Percentiles rank a stretch among this genome's conserved stretches.
Conservation (phyloP, 2,797 vertebrate genomes). For the Merluccius polli region DNA sequence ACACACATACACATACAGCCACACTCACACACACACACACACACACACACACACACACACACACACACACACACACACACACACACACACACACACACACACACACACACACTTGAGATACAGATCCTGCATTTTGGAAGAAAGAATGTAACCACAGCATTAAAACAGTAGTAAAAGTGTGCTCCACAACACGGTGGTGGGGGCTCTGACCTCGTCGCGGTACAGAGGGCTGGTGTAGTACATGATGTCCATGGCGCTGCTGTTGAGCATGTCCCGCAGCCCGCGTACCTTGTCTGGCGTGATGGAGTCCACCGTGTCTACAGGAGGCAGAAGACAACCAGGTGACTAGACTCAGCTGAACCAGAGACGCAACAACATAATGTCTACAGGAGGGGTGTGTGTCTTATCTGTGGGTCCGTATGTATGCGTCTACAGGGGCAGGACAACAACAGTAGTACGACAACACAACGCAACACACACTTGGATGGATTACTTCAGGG, state of each 20-base stretch:
- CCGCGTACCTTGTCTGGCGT: constrained; percentile 94
- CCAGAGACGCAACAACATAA: neutral
- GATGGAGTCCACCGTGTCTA: constrained; percentile 96
- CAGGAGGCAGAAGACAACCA: constrained; percentile 10
- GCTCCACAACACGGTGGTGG: too few relatives aligned
- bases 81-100: neutral
- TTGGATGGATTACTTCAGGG: too few relatives aligned
- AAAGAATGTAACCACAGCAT: too few relatives aligned
- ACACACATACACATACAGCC: neutral
- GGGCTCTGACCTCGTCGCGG: constrained; percentile 88
- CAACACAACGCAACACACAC: too few relatives aligned
- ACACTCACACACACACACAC: neutral
- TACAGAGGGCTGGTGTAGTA: constrained; percentile 97
- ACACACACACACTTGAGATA: neutral
- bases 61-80: neutral
- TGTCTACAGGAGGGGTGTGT: too few relatives aligned
- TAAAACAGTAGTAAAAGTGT: too few relatives aligned
- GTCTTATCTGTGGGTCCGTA: too few relatives aligned
- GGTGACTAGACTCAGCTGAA: neutral
- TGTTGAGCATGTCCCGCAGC: constrained; percentile 94
- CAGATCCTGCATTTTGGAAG: neutral
- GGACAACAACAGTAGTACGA: too few relatives aligned
- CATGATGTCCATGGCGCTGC: constrained; percentile 99
- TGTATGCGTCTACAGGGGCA: too few relatives aligned
- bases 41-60: neutral